Conservation (phyloP, 2,797 vertebrate species). For the Chelonia mydas region DNA sequence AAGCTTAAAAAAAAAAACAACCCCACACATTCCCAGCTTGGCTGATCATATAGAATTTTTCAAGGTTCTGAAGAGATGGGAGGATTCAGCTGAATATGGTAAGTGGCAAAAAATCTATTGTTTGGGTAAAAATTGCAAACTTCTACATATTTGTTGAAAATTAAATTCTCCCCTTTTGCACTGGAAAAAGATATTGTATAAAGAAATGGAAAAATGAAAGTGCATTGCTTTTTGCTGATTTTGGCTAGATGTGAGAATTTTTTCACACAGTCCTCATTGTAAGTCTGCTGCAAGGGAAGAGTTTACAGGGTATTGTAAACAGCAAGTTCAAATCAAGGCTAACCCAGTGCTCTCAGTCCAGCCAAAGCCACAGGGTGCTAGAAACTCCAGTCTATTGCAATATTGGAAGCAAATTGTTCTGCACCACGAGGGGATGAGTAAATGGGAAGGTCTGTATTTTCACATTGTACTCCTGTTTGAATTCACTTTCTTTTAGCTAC, state of each 20-base stretch:
- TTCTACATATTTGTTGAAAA: background rate
- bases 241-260: constrained; percentile 1
- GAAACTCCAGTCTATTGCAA: constrained; percentile 51
- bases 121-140: background rate
- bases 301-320: constrained; percentile 67
- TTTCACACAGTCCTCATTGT: constrained; percentile 35
- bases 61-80: background rate
- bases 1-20: background rate
- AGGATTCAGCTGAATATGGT: background rate
- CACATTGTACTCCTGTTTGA: background rate
- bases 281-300: constrained; percentile 50
- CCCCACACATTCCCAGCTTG: background rate
- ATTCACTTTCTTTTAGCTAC: constrained; percentile 36
- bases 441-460: constrained; percentile 29
- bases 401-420: constrained; percentile 67
- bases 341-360: constrained; percentile 61
- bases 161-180: constrained; percentile 6
- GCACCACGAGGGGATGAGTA: constrained; percentile 4
- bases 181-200: constrained; percentile 10
- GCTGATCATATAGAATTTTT: constrained; percentile 19
- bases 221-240: constrained; percentile 1
- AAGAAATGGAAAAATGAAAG: constrained; percentile 36
- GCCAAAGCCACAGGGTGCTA: constrained; percentile 71
- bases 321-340: constrained; percentile 76
- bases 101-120: background rate